phyloP scores from a whole-genome alignment of 2,888 invertebrate species.

The Epicampocera succincta region DNA sequence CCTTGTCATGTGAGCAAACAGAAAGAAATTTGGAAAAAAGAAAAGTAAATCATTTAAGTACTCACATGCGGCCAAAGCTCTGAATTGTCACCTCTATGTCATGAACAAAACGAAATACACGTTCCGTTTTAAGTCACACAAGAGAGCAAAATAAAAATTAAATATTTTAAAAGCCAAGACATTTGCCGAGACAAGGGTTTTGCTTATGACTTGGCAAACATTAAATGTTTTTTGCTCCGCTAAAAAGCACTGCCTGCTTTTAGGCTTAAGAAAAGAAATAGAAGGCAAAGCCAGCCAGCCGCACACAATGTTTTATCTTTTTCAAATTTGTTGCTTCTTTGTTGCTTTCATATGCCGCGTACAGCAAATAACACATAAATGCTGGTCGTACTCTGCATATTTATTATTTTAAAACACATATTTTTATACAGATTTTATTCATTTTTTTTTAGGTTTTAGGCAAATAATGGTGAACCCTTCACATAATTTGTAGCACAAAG shows the following conservation, averaged over 20 bases:
- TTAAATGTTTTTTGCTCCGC: not conserved
- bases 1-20: conserved; percentile 74
- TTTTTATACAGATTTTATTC: too few relatives aligned
- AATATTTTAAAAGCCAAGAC: conserved; percentile 64
- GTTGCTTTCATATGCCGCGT: not conserved
- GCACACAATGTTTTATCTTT: conserved; percentile 41
- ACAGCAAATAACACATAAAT: not conserved
- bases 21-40: conserved; percentile 4
- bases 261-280: conserved; percentile 38
- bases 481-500: conserved; percentile 70
- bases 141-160: conserved; percentile 59
- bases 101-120: conserved; percentile 14
- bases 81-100: conserved; percentile 61
- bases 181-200: conserved; percentile 48
- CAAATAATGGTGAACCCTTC: conserved; percentile 47
- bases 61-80: conserved; percentile 57
- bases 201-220: conserved; percentile 38
- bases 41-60: conserved; percentile 67
- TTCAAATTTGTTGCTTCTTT: conserved; percentile 16
- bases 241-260: conserved; percentile 46
- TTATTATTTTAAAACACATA: conserved; percentile 73
- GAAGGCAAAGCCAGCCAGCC: too few relatives aligned
- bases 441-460: conserved; percentile 31
- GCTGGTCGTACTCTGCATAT: conserved; percentile 75
- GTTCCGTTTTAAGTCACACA: conserved; percentile 32